Evolutionary conservation across 2,797 vertebrate species (phyloP).

Genomic region (Lindbergichthys nudifrons): DNA sequence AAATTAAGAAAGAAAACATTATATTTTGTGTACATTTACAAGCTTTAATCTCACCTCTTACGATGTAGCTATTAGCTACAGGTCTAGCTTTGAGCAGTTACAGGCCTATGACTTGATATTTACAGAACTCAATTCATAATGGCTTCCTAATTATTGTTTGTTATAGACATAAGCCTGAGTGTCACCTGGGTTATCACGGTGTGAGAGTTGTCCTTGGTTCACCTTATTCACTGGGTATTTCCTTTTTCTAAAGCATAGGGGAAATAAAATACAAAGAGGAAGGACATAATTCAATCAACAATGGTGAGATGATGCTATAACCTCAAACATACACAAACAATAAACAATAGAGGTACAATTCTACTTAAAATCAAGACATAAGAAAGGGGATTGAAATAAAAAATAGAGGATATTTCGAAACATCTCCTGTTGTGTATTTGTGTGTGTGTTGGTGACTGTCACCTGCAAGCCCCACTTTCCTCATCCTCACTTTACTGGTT

Average conservation of each 20-base stretch:
- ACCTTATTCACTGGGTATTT: neutral
- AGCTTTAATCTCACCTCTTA: too few species aligned
- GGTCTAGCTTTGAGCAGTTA: neutral
- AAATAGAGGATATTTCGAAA: neutral
- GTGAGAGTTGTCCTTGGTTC: too few species aligned
- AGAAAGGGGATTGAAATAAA: too few species aligned
- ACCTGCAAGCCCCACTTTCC: conserved; percentile 41
- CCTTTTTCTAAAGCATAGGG: too few species aligned
- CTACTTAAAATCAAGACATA: too few species aligned
- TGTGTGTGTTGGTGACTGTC: conserved; percentile 13
- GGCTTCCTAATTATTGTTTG: neutral
- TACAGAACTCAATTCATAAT: neutral
- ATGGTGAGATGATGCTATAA: too few species aligned
- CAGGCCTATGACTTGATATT: neutral
- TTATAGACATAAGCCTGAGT: too few species aligned
- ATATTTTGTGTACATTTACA: neutral
- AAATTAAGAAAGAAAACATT: neutral
- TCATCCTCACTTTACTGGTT: conserved; percentile 81
- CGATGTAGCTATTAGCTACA: neutral
- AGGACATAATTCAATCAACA: too few species aligned
- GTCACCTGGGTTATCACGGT: neutral
- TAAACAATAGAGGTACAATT: too few species aligned
- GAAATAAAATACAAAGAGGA: too few species aligned
- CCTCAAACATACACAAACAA: too few species aligned
- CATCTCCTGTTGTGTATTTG: neutral